Evolutionary conservation across 2,888 invertebrate genomes (phyloP), one percentile per base, ranked within the genome.

Genomic region (Argyresthia albistria): DNA sequence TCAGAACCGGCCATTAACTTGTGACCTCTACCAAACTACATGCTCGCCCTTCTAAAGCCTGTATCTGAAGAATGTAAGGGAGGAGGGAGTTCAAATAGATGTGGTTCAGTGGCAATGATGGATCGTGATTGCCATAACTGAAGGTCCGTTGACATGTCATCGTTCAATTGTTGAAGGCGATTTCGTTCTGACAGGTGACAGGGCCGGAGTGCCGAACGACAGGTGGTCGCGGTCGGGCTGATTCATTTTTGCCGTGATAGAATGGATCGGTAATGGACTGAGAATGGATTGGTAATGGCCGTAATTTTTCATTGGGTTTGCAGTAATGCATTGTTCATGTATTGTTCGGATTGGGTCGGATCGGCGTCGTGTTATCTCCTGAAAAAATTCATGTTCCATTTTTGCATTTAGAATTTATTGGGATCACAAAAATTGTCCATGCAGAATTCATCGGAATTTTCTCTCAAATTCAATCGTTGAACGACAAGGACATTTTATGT

Each of bases 1-100:
- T 58, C 59, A 59, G 65, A 65, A 61, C 59, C 58, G 58, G 51
- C 76, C 76, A 70, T 53, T 52, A 16, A 55, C 52, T 36, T 48
- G 59, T 64, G 76, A 65, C 8, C 73, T 53, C 43, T 53, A 53
- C 6, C 12, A 10, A 35, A 25, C 35, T 47, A 47, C 11, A 1
- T 11, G 25, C 10, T 14, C 45, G 6, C 1, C 15, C 45, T 14
- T 45, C 15, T 45, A 45, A 4, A 45, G 14, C 10, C 35, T 46
- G 11, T 35, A 1, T 25, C 15, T 10, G 10, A 36, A 15, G 15
- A 48, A 6, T 1, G 14, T 9, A 3, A 9, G 6, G 11, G 37
- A 10, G 12, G 14, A 43, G 37, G 37, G 7, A 14, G 48, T 14
- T 37, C 36, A 15, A 3, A 8, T 14, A 14, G 3, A 1, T 12